These are phyloP conservation scores for Loris lydekkerianus DNA, from an alignment of 2,797 vertebrate species.

Conservation along the genomic window DNA sequence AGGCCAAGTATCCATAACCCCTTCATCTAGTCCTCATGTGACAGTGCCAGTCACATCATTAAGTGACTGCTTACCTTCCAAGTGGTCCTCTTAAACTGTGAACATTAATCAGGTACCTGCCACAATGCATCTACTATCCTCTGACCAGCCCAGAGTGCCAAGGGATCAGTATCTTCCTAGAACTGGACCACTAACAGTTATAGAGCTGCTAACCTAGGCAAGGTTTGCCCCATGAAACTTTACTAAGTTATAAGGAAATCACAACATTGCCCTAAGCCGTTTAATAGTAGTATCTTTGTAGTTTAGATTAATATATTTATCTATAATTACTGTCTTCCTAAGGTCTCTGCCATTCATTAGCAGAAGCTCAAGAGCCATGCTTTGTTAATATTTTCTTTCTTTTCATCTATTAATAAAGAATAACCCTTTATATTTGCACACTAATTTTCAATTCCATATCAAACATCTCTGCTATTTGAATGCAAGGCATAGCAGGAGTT, in stretches of 20 bases:
- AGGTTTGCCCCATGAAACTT: neutral
- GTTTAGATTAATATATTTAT: neutral
- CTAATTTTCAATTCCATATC: neutral
- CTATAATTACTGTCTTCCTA: neutral
- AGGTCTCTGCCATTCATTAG: neutral
- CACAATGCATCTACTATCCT: neutral
- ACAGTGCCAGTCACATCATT: accelerated
- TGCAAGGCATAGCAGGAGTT: neutral
- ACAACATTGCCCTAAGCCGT: neutral
- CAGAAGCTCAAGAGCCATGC: slow-evolving; percentile 1
- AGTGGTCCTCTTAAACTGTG: neutral
- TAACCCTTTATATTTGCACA: neutral
- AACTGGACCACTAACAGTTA: neutral
- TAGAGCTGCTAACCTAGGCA: accelerated
- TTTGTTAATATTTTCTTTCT: neutral
- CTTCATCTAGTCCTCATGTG: accelerated
- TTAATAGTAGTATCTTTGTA: neutral
- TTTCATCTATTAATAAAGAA: neutral
- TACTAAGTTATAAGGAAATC: neutral
- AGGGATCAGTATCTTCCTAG: neutral
- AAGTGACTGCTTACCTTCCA: neutral
- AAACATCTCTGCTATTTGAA: neutral
- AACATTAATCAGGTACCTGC: neutral
- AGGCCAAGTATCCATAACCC: neutral
- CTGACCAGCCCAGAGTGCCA: neutral